Percentiles rank a stretch among this genome's conserved stretches.
Conservation (phyloP, 2,888 invertebrate species). For the Patella caerulea region DNA sequence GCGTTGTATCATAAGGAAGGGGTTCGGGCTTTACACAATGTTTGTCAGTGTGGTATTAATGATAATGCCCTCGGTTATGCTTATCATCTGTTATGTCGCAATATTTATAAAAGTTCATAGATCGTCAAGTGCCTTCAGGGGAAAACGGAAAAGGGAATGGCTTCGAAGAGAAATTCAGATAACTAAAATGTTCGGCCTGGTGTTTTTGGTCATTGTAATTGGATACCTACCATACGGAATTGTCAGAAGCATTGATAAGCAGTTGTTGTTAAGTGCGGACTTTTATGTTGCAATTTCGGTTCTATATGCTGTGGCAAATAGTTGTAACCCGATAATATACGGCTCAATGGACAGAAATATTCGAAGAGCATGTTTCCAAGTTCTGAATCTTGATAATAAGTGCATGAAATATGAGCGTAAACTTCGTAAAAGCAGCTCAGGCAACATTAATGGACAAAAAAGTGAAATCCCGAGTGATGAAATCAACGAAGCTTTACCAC, state of each 20-base stretch:
- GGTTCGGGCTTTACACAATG: slow-evolving; percentile 62
- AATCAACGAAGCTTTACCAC: slow-evolving; percentile 40
- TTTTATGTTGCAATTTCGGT: slow-evolving; percentile 68
- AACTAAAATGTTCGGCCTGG: slow-evolving; percentile 71
- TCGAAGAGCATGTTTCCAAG: slow-evolving; percentile 59
- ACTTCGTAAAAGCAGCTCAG: slow-evolving; percentile 32
- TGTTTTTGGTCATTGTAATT: slow-evolving; percentile 66
- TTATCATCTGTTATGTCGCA: slow-evolving; percentile 66
- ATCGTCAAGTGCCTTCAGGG: slow-evolving; percentile 60
- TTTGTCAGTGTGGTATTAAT: slow-evolving; percentile 64
- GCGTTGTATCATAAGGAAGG: slow-evolving; percentile 63
- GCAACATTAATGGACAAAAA: slow-evolving; percentile 36
- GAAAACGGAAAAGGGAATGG: slow-evolving; percentile 59
- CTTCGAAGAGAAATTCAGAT: slow-evolving; percentile 68
- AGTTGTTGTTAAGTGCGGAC: slow-evolving; percentile 59
- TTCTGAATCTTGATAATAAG: slow-evolving; percentile 45
- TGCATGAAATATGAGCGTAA: slow-evolving; percentile 40
- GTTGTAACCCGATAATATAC: slow-evolving; percentile 67
- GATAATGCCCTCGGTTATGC: slow-evolving; percentile 67
- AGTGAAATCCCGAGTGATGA: slow-evolving; percentile 23
- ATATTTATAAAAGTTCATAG: slow-evolving; percentile 67
- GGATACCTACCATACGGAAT: slow-evolving; percentile 69
- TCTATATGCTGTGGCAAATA: slow-evolving; percentile 68
- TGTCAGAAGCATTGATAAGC: slow-evolving; percentile 65
- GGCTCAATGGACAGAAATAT: slow-evolving; percentile 69